Percentiles rank a stretch among this genome's conserved stretches.
phyloP scores from a whole-genome alignment of 2,797 vertebrate genomes.

The Leptodactylus fallax region DNA sequence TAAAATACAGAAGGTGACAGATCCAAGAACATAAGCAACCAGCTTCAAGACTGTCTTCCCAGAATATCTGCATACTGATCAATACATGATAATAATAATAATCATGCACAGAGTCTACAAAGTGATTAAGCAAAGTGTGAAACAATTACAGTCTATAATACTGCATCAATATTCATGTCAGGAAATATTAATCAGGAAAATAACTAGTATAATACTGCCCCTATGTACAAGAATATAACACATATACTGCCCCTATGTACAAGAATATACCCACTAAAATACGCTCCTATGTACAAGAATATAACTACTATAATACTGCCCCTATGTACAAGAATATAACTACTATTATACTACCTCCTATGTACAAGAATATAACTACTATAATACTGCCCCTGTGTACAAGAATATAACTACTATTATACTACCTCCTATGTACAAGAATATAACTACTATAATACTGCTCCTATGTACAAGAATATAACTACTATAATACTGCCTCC shows the following conservation, averaged over 20 bases:
- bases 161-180: background rate
- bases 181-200: too few relatives aligned
- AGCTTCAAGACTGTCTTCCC: background rate
- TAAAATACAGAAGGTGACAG: background rate
- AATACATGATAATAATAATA: conserved; percentile 21
- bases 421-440: background rate
- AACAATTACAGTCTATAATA: background rate
- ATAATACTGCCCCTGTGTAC: background rate
- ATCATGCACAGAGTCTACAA: background rate
- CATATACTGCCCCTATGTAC: background rate
- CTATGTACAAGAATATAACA: background rate
- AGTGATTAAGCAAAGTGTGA: background rate
- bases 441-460: conserved; percentile 6
- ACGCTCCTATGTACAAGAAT: background rate
- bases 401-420: conserved; percentile 13
- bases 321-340: background rate
- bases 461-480: background rate
- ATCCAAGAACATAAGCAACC: conserved; percentile 17
- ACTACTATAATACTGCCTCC: conserved; percentile 14
- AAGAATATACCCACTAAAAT: background rate
- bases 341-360: background rate
- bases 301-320: background rate
- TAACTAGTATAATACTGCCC: background rate
- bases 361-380: conserved; percentile 5
- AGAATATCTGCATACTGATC: conserved; percentile 1